Base-by-base conservation (phyloP, 2,797 vertebrate genomes). In the Moxostoma hubbsi region DNA sequence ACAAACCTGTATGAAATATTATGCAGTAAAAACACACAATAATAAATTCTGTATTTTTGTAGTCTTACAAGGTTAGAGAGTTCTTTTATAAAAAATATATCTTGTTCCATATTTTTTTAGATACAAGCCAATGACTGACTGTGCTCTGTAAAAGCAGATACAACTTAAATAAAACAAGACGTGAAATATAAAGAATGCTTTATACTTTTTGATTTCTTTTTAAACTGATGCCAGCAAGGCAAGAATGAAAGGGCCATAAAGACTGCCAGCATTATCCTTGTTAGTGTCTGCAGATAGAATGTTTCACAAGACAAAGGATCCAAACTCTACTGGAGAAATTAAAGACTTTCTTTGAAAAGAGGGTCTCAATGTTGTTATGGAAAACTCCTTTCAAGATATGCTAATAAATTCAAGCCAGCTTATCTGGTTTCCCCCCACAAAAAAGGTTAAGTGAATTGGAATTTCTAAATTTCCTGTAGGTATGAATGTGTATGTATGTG, bases 311-410 rank as follows among this genome's bases (percentile, higher is more conserved):
- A 78, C 76, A 78, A 84, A 78, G 71, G 65, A 78, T 70, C 75
- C 49, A 74, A 67, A 81, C 71, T 66, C 79, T 71, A 70, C 70
- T 61, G 62, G 75, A 81, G 65, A 77, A 63, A 72, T 70, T 65
- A 73, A 81, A 67, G 70, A 71, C 80, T 77, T 70, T 75, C 73
- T 54, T 68, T 78, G 83, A 76, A 73, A 79, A 79, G 72, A 65
- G 73, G 75, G 58, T 77, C 65, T 75, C 36, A 1, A 75, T 55
- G 76, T 84, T 79, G 80, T 81, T 75, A 84, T 84, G 82, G 79
- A 77, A 84, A 84, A 79, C 79, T 36, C 74, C 24, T 65, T 80
- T 72, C 49, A 50, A 66, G 80, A 79, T 71, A 72, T 75, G 66
- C 72, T 59, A 72, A 75, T 77, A 77, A 81, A 68, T 74, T 71